A percentile compares a stretch with the other conserved stretches of the same genome.
phyloP scores from a whole-genome alignment of 2,113 vertebrate species.

The Psilopsiagon aurifrons region DNA sequence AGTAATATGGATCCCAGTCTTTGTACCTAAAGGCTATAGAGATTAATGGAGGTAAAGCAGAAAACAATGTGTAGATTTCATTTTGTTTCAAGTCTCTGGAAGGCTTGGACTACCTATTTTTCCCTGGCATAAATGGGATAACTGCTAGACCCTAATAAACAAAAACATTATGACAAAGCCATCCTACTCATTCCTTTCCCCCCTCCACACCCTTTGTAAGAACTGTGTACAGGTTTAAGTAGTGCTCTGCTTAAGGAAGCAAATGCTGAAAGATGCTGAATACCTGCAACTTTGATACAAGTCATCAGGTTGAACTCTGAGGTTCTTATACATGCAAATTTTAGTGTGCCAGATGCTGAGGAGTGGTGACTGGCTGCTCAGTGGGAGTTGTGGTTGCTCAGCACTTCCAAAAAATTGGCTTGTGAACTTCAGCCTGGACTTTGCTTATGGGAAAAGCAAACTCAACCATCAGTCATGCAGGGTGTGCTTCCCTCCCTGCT shows the following conservation, averaged over 20 bases:
- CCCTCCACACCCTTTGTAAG: neutral
- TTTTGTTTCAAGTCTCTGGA: neutral
- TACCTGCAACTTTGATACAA: neutral
- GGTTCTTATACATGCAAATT: neutral
- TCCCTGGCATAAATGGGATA: neutral
- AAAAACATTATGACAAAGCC: neutral
- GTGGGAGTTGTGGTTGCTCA: slow-evolving; percentile 30
- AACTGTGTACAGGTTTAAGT: neutral
- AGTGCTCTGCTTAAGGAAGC: neutral
- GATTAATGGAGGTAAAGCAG: neutral
- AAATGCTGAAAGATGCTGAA: neutral
- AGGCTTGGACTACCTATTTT: neutral
- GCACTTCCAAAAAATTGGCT: neutral
- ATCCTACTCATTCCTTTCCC: neutral
- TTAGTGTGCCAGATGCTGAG: neutral
- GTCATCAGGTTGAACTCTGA: neutral
- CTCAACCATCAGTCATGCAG: slow-evolving; percentile 1
- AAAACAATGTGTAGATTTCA: neutral
- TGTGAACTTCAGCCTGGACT: neutral
- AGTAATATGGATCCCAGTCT: neutral
- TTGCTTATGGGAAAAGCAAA: slow-evolving; percentile 1
- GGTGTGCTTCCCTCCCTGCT: slow-evolving; percentile 8
- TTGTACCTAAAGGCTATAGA: neutral
- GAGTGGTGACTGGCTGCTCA: neutral
- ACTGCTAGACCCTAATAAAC: neutral